Evolutionary conservation across 1,140 invertebrate genomes (phyloP), one percentile per base, ranked within the genome.

Genomic region (Thalassaphorura encarpata): DNA sequence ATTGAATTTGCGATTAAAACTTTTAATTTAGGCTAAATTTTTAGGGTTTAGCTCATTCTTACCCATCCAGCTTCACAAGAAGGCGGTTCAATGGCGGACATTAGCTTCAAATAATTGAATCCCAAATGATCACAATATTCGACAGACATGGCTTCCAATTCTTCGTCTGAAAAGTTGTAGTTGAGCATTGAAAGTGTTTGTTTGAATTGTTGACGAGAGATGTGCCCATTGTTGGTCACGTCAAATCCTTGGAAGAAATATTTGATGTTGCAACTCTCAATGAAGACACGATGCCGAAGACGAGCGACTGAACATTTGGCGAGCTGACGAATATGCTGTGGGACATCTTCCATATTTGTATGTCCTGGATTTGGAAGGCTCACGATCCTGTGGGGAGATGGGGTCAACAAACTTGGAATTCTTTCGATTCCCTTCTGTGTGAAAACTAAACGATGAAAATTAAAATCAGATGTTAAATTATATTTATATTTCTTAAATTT

Each of bases 101-200:
- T 67, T 57, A 85, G 79, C 57, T 75, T 74, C 33, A 75, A 72
- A 66, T 84, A 85, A 70, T 79, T 78, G 66, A 85, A 84, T 19
- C 83, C 83, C 53, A 79, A 24, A 64, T 83, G 78, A 66, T 85
- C 79, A 43, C 77, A 77, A 67, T 82, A 84, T 43, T 80, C 73
- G 58, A 72, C 69, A 60, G 82, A 78, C 18, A 85, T 72, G n/a
- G 81, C 75, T 42, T 77, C 75, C n/a, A 82, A 66, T 66, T 84
- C 82, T 60, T 76, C 74, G 43, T 74, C 69, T 0, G 81, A 74
- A 2, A 82, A 69, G 28, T 83, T 69, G 64, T 84, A 77, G 26
- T 78, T 77, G 60, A 79, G 77, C 27, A 76, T 74, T 45, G 76
- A 72, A 54, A 84, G 71, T 60, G 78, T 77, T 68, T 83, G 81